Conservation (phyloP, 2,797 vertebrate species). For the Euthynnus affinis region DNA sequence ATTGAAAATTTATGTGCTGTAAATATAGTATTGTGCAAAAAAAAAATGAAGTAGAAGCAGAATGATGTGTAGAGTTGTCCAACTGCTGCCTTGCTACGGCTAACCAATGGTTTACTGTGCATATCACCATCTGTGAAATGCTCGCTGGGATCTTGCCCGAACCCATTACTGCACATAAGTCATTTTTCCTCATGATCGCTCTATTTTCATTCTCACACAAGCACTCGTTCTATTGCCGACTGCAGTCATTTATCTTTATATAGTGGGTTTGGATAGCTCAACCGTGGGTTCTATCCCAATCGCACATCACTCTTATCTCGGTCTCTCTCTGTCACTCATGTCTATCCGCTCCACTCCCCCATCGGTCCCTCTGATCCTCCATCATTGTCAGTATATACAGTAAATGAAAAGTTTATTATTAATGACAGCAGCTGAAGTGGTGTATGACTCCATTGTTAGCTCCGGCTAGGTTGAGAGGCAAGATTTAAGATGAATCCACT, state of each 20-base stretch:
- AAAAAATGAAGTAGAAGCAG: neutral
- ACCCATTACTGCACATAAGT: neutral
- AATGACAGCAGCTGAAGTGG: too few relatives aligned
- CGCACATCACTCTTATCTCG: slow-evolving; percentile 3
- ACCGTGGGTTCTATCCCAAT: slow-evolving; percentile 13
- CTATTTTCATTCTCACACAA: slow-evolving; percentile 13
- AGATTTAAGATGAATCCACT: too few relatives aligned
- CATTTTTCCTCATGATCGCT: neutral
- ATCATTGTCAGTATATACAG: neutral
- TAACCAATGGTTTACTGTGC: neutral
- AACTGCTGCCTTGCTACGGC: neutral
- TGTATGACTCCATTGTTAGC: too few relatives aligned
- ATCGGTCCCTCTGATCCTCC: neutral
- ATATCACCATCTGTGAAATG: neutral
- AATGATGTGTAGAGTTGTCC: neutral
- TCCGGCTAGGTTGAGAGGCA: too few relatives aligned
- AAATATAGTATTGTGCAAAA: neutral
- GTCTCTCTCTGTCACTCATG: neutral
- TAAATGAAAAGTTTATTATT: neutral
- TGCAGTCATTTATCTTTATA: slow-evolving; percentile 18
- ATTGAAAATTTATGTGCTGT: neutral
- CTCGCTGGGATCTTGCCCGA: neutral
- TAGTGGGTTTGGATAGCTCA: neutral
- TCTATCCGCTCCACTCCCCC: neutral
- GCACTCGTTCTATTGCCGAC: neutral